phyloP scores from a whole-genome alignment of 1,140 invertebrate species.

The Brachionus calyciflorus region DNA sequence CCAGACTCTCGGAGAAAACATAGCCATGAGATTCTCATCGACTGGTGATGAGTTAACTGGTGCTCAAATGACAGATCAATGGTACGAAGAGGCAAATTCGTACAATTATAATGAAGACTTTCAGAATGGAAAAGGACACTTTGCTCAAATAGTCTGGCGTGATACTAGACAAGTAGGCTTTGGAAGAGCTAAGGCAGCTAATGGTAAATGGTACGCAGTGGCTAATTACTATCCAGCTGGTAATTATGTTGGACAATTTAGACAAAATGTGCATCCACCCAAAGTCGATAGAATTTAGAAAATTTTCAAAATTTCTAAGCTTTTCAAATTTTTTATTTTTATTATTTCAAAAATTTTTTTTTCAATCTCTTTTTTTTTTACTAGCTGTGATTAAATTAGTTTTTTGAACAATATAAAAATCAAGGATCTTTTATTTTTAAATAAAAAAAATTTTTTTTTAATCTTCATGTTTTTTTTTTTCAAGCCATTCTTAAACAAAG shows the following conservation, averaged over 20 bases:
- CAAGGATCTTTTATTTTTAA: too few relatives aligned
- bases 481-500: too few relatives aligned
- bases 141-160: conserved; percentile 85
- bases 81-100: conserved; percentile 76
- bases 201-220: conserved; percentile 69
- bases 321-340: too few relatives aligned
- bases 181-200: conserved; percentile 72
- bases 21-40: conserved; percentile 24
- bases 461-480: too few relatives aligned
- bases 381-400: too few relatives aligned
- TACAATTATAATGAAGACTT: conserved; percentile 74
- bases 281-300: conserved; percentile 48
- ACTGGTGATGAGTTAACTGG: conserved; percentile 61
- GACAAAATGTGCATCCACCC: conserved; percentile 73
- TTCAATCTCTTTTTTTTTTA: too few relatives aligned
- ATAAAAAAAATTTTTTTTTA: too few relatives aligned
- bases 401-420: too few relatives aligned
- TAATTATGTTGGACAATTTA: conserved; percentile 73
- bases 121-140: conserved; percentile 75
- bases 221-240: conserved; percentile 76
- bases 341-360: too few relatives aligned
- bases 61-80: conserved; percentile 78
- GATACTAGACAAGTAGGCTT: conserved; percentile 74
- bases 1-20: neutral
- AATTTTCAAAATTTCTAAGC: too few relatives aligned